Evolutionary conservation across 2,113 vertebrate genomes (phyloP).

Genomic region (Trachemys scripta): DNA sequence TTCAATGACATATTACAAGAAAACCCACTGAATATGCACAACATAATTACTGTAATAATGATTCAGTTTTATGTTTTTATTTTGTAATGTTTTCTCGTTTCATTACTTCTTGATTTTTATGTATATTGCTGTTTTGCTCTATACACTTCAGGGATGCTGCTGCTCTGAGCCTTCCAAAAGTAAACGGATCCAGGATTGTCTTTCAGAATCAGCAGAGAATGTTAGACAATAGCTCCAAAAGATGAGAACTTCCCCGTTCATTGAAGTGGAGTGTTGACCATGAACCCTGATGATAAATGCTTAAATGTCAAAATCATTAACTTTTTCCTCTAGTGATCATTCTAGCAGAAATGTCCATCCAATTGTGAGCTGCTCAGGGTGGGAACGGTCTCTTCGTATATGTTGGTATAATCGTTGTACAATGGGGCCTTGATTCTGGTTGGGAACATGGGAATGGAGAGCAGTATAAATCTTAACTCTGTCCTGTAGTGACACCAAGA

Average conservation of each 20-base stretch:
- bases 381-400: background rate
- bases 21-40: background rate
- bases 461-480: background rate
- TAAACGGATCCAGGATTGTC: background rate
- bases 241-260: background rate
- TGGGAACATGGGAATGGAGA: background rate
- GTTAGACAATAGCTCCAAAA: background rate
- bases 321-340: background rate
- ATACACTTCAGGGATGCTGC: background rate
- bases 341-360: background rate
- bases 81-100: background rate
- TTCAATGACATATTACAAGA: background rate
- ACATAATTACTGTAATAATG: background rate
- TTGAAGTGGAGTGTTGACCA: background rate
- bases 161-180: background rate
- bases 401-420: background rate
- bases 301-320: background rate
- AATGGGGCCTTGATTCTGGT: background rate
- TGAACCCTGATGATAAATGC: background rate
- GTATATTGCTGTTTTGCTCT: background rate
- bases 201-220: background rate
- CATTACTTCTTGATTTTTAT: background rate
- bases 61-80: background rate
- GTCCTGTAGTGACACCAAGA: background rate
- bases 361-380: background rate